These are phyloP conservation scores for Heliconius aoede DNA, from an alignment of 2,888 invertebrate species.

Conservation along the genomic window DNA sequence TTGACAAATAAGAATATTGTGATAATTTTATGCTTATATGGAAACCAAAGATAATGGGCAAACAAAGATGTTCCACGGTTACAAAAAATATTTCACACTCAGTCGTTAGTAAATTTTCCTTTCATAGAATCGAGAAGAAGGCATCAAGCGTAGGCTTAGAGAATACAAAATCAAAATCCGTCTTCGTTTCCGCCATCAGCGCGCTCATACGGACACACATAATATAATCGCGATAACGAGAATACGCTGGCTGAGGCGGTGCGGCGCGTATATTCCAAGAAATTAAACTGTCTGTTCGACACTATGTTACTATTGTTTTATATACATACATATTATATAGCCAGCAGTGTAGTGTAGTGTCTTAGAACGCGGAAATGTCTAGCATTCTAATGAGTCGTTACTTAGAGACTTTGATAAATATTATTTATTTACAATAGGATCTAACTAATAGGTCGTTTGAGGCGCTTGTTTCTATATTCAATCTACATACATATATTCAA, in stretches of 20 bases:
- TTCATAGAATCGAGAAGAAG: neutral
- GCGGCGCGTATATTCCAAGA: slow-evolving; percentile 39
- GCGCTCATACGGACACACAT: slow-evolving; percentile 22
- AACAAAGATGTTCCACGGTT: slow-evolving; percentile 10
- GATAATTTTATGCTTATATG: neutral
- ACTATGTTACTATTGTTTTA: slow-evolving; percentile 40
- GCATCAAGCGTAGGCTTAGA: neutral
- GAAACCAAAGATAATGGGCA: neutral
- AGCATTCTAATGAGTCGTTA: slow-evolving; percentile 42
- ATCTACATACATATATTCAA: slow-evolving; percentile 18
- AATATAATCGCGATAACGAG: slow-evolving; percentile 28
- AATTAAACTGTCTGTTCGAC: slow-evolving; percentile 35
- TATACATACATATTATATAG: neutral
- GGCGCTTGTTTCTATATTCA: slow-evolving; percentile 16
- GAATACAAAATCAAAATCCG: slow-evolving; percentile 27
- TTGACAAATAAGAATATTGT: slow-evolving; percentile 11
- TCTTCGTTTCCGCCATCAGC: slow-evolving; percentile 25
- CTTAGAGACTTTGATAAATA: slow-evolving; percentile 42
- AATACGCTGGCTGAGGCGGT: slow-evolving; percentile 26
- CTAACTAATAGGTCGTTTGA: slow-evolving; percentile 22
- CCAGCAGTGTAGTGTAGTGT: slow-evolving; percentile 18
- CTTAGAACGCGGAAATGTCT: slow-evolving; percentile 45
- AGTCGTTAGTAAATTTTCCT: too few species aligned
- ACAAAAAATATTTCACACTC: too few species aligned
- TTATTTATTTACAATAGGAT: slow-evolving; percentile 35